These are phyloP conservation scores for Pitangus sulphuratus DNA, from an alignment of 2,797 vertebrate genomes.

Conservation along the genomic window DNA sequence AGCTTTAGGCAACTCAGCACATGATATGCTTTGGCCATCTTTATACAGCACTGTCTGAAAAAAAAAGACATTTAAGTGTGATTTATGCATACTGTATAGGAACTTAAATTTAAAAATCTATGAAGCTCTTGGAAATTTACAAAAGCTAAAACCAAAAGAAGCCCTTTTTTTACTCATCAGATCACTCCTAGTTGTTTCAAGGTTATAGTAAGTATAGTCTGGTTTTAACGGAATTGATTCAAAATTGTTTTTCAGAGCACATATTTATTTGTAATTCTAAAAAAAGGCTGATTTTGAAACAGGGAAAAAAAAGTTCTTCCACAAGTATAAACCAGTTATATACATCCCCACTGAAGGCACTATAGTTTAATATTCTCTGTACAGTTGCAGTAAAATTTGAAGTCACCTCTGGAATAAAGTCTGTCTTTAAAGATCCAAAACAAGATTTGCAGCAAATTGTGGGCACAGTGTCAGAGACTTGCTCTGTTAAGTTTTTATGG, in stretches of 20 bases:
- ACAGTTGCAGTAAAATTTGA: neutral
- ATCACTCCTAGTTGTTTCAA: neutral
- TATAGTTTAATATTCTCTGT: neutral
- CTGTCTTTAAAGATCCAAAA: neutral
- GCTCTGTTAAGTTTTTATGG: neutral
- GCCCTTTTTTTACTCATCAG: slow-evolving; percentile 13
- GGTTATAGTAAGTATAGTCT: neutral
- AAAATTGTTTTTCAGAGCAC: neutral
- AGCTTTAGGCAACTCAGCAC: slow-evolving; percentile 16
- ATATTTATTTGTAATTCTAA: slow-evolving; percentile 19
- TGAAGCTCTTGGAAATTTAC: slow-evolving; percentile 14
- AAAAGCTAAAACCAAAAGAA: slow-evolving; percentile 30
- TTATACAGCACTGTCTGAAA: slow-evolving; percentile 39
- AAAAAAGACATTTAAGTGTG: neutral
- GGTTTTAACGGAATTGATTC: slow-evolving; percentile 35
- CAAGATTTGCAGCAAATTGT: neutral
- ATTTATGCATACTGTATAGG: neutral
- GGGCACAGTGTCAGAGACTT: neutral
- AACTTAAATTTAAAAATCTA: slow-evolving; percentile 9
- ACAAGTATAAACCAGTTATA: neutral
- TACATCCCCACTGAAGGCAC: neutral
- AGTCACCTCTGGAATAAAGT: neutral
- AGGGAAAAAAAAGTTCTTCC: neutral
- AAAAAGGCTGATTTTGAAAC: slow-evolving; percentile 1
- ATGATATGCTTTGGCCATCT: slow-evolving; percentile 31